Evolutionary conservation across 1,140 invertebrate species (phyloP), one percentile per base, ranked within the genome.

Genomic region (Pristionchus pacificus): DNA sequence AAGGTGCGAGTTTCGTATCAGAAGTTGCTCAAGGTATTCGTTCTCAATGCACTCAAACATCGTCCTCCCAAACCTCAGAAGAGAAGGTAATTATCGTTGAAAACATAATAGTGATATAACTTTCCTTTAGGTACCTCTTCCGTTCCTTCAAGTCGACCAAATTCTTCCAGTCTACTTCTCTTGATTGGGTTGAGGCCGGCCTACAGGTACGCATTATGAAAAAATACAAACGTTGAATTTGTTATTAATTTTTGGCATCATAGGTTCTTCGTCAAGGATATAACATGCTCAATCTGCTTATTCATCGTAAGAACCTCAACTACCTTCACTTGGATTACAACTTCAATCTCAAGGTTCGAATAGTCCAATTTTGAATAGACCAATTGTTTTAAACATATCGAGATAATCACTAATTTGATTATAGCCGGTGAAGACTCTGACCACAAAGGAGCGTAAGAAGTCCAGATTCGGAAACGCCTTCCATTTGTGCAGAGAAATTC

Each of bases 291-390:
- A 99, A 99, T 85, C 87, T 99, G 55, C 87, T 99, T 60, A 99
- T 99, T 83, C 97, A 99, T 87, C 90, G 97, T 62, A 99, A 99
- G 85, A 99, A 99, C 86, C 88, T 99, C 10, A 99, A 99, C 84
- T 99, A 99, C 84, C 88, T 99, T 31, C 97, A 99, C 89, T 88
- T 99, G 84, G 97, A 99, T 87, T 99, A 98, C 84, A 99, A 99
- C 86, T 99, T 99, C 83, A 99, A 99, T 85, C 88, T 99, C 83
- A 99, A 99, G 38, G 38, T 49, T 74, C 74, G 2, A 19, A 2
- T 2, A 1, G 2, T 31, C 2, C 71, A 25, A 60, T 60, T 15
- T n/a, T 2, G 29, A 24, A 32, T 29, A 13, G 19, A 28, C 2
- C 2, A 14, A 3, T 58, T 6, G 71, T 30, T 1, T 33, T 66